A percentile compares a stretch with the other conserved stretches of the same genome.
Evolutionary conservation across 2,888 invertebrate genomes (phyloP).

Genomic region (Tillus elongatus): DNA sequence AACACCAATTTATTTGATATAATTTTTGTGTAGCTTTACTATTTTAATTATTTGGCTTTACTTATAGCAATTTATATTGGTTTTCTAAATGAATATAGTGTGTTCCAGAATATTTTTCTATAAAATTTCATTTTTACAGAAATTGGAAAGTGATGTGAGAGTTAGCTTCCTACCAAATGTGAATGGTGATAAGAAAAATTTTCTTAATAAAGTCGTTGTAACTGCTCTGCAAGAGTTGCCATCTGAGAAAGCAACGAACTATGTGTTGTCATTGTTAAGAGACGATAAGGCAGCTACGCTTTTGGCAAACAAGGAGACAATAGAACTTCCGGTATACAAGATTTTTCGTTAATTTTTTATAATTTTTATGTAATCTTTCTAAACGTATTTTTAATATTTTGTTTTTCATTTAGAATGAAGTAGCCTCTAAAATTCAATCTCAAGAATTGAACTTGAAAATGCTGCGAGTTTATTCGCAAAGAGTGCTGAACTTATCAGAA

Average conservation of each 20-base stretch:
- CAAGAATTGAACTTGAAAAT: constrained; percentile 59
- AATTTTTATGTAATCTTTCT: constrained; percentile 5
- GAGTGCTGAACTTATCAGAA: constrained; percentile 58
- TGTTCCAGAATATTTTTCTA: constrained; percentile 11
- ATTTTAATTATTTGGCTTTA: too few relatives aligned
- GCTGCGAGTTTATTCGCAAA: constrained; percentile 57
- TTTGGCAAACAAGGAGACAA: constrained; percentile 39
- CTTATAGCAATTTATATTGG: too few relatives aligned
- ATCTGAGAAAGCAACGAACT: constrained; percentile 49
- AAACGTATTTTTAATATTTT: constrained; percentile 9
- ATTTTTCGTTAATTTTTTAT: too few relatives aligned
- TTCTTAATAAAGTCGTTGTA: constrained; percentile 60
- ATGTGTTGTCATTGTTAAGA: constrained; percentile 50
- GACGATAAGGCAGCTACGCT: constrained; percentile 42
- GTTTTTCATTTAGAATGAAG: constrained; percentile 15
- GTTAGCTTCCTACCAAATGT: constrained; percentile 66
- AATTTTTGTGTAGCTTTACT: too few relatives aligned
- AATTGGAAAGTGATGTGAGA: constrained; percentile 58
- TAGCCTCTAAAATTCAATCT: constrained; percentile 49
- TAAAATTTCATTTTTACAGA: constrained; percentile 40
- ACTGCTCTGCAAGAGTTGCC: constrained; percentile 56
- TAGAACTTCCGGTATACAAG: constrained; percentile 53
- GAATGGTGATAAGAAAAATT: constrained; percentile 46
- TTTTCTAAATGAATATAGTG: too few relatives aligned
- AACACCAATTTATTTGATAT: too few relatives aligned